Evolutionary conservation across 2,113 vertebrate genomes (phyloP), one percentile per base, ranked within the genome.

Genomic region (Tenrec ecaudatus): DNA sequence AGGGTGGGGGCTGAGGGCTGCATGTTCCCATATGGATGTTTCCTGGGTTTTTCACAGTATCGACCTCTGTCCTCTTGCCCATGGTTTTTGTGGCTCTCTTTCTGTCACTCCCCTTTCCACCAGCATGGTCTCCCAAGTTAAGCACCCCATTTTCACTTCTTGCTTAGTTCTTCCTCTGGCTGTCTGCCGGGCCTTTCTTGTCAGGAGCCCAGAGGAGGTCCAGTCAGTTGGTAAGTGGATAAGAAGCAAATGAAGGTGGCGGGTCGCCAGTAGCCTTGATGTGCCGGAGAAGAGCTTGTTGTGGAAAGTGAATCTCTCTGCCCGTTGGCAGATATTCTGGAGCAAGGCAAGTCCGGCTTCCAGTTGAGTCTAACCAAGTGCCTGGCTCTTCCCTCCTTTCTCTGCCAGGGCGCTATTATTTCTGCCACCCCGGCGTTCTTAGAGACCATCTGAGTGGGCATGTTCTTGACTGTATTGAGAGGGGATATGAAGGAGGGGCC

Each of bases 161-260:
- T 75, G 29, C 15, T 76, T 82, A 38, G 23, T 88, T 88, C 40
- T 93, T 64, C 60, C 40, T 73, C 31, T 14, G 20, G 53, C n/a
- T 38, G 22, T 69, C 22, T 82, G 57, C 86, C 29, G 88, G 60
- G 5, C 25, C 88, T 82, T 11, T 1, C 7, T 62, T 47, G 14
- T 7, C 33, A 66, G 79, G 82, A 92, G 40, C 27, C 69, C 69
- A 90, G 60, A 88, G 69, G 82, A 31, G 43, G 43, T 88, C 80
- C 1, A 2, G 10, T 47, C 58, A 69, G 22, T 8, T 25, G 36
- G 53, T 38, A 40, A 90, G 53, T 64, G 86, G 66, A 79, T 64
- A 62, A n/a, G 40, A 75, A 90, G 90, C 33, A 75, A 85, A 53
- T 62, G 14, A 69, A 5, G 58, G 4, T 11, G 38, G 33, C 53